Percentiles rank a stretch among this genome's conserved stretches.
Evolutionary conservation across 2,888 invertebrate genomes (phyloP).

Genomic region (Abrostola tripartita): DNA sequence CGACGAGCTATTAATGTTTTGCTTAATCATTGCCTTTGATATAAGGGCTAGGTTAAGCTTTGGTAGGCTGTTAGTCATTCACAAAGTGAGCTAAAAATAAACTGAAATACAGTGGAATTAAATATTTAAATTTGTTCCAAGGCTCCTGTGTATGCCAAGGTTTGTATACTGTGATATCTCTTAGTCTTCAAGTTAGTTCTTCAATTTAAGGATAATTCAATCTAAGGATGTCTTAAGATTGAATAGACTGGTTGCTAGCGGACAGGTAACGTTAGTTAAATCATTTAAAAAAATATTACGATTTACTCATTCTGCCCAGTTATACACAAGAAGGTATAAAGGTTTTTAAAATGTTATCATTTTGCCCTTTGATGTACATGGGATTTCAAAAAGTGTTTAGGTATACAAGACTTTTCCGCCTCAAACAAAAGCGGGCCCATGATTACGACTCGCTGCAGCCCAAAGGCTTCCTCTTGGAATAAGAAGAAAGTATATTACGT

Average conservation of each 20-base stretch:
- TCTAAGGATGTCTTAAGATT: no score
- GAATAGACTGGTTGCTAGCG: no score
- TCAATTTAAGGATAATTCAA: no score
- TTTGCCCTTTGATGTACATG: slow-evolving; percentile 8
- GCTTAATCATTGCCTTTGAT: slow-evolving; percentile 28
- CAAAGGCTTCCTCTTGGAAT: slow-evolving; percentile 44
- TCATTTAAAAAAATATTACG: no score
- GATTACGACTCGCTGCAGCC: slow-evolving; percentile 39
- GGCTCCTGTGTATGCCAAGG: no score
- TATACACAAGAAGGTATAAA: no score
- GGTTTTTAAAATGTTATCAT: not conserved
- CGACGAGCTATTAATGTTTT: slow-evolving; percentile 31
- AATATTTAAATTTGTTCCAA: not conserved
- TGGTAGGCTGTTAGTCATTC: not conserved
- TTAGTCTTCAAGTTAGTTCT: no score
- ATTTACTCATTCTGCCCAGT: no score
- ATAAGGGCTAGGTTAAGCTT: not conserved
- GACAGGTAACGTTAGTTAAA: no score
- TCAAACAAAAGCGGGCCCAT: slow-evolving; percentile 29
- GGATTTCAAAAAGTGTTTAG: slow-evolving; percentile 23
- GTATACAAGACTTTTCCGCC: slow-evolving; percentile 23
- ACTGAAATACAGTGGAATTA: not conserved
- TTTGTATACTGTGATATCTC: no score
- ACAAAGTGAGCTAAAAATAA: not conserved
- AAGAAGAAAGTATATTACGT: slow-evolving; percentile 35